Conservation (phyloP, 2,113 vertebrate species). For the Tragelaphus scriptus region DNA sequence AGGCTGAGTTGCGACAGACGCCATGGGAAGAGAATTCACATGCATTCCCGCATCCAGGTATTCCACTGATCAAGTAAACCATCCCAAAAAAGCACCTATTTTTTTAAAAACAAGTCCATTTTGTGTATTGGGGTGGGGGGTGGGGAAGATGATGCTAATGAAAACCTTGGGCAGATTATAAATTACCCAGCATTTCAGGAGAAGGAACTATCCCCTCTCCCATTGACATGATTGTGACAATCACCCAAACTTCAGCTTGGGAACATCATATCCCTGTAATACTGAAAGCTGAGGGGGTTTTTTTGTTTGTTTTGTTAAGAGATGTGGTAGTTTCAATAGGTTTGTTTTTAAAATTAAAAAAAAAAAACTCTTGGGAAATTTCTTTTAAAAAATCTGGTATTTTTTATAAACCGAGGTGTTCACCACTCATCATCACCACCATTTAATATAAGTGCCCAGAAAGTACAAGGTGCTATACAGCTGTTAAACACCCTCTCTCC, state of each 20-base stretch:
- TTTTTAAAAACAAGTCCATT: not conserved
- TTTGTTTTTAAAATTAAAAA: conserved; percentile 49
- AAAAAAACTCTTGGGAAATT: conserved; percentile 15
- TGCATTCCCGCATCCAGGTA: conserved; percentile 25
- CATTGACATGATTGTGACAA: not conserved
- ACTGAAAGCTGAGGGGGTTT: not conserved
- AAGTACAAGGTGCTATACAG: conserved; percentile 64
- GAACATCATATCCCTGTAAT: conserved; percentile 5
- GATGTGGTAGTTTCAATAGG: conserved; percentile 29
- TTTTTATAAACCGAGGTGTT: conserved; percentile 63
- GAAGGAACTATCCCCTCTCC: not conserved
- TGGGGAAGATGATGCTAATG: not conserved
- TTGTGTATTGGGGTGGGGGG: not conserved
- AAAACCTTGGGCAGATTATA: not conserved
- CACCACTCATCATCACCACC: conserved; percentile 20
- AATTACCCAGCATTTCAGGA: not conserved
- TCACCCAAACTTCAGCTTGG: not conserved
- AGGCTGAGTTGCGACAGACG: not conserved
- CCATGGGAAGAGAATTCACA: not conserved
- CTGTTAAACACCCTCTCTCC: not conserved
- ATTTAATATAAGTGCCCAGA: conserved; percentile 61
- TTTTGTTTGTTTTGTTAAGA: not conserved
- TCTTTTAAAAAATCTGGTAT: conserved; percentile 49
- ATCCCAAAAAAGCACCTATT: not conserved
- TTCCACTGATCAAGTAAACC: not conserved